Conservation (phyloP, 2,888 invertebrate species). For the Heliconius charithonia region DNA sequence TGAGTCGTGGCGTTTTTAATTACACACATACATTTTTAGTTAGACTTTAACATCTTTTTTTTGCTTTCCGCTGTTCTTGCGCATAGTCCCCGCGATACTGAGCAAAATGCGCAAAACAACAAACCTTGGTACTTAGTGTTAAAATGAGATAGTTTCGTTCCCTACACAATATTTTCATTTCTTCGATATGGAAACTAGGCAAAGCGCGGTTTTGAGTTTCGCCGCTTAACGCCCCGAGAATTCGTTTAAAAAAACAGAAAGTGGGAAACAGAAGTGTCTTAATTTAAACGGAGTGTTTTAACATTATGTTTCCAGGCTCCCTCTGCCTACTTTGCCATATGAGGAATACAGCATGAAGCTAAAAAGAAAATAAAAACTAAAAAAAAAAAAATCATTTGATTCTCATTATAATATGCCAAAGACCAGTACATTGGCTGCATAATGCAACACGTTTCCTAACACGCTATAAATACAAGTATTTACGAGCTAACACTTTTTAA, state of each 20-base stretch:
- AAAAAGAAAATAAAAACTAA: background rate
- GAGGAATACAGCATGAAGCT: background rate
- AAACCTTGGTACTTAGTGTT: background rate
- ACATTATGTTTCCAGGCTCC: background rate
- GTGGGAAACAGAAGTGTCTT: too few relatives aligned
- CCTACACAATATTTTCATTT: too few relatives aligned
- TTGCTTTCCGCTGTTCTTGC: background rate
- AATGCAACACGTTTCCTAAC: conserved; percentile 4
- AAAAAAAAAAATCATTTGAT: too few relatives aligned
- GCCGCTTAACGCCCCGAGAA: too few relatives aligned
- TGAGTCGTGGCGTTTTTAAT: too few relatives aligned
- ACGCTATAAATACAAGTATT: conserved; percentile 21
- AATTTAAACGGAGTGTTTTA: too few relatives aligned
- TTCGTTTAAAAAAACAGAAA: too few relatives aligned
- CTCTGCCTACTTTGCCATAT: background rate
- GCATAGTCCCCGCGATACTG: too few relatives aligned
- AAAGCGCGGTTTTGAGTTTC: too few relatives aligned
- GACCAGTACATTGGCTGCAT: conserved; percentile 10
- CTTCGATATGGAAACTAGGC: too few relatives aligned
- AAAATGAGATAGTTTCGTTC: background rate
- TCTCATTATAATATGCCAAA: background rate
- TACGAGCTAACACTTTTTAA: conserved; percentile 11
- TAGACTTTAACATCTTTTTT: background rate
- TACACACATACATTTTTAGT: too few relatives aligned
- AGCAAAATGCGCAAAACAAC: too few relatives aligned